Base-by-base conservation (phyloP, 2,888 invertebrate genomes). In the Parelbella ahira region DNA sequence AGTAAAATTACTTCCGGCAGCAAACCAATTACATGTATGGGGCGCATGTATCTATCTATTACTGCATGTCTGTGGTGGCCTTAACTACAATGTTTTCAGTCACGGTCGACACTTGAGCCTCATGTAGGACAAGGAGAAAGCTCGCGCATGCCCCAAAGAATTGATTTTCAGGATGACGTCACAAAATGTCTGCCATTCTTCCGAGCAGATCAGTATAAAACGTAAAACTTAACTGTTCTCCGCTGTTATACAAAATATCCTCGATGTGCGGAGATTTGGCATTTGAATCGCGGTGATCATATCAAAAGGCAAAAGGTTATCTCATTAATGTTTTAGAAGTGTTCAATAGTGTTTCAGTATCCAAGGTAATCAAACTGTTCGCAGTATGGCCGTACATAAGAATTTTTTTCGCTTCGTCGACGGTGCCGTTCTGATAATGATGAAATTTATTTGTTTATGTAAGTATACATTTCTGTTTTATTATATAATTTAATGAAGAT, bases 121-220 rank as follows among this genome's bases (percentile, higher is more conserved):
- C 51, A 76, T 63, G 68, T 80, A 72, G 80, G 82, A 75, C 82
- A 81, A 80, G 80, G 81, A 63, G 66, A 75, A 67, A 60, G 44
- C 61, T 55, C 63, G 73, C 79, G 84, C 86, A 73, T 74, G 86
- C 77, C 53, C 63, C 45, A 64, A 69, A 66, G 52, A 53, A 87
- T 87, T 70, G 87, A 87, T 84, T 78, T 80, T 64, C 53, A 45
- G 51, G 45, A 51, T 82, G 82, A 87, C 86, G 87, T 86, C 86
- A 86, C 82, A 81, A 82, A 54, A 84, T 86, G 86, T 73, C 79
- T 56, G 65, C 68, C 67, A 58, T 55, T 62, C 60, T 58, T 58
- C 51, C 54, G 56, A 63, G 58, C 53, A 64, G 65, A 68, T 74
- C 67, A 64, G 78, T 74, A 71, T 77, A 74, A 78, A 80, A 73